These are phyloP conservation scores for Sapajus apella DNA, from an alignment of 2,113 vertebrate genomes.

Conservation along the genomic window DNA sequence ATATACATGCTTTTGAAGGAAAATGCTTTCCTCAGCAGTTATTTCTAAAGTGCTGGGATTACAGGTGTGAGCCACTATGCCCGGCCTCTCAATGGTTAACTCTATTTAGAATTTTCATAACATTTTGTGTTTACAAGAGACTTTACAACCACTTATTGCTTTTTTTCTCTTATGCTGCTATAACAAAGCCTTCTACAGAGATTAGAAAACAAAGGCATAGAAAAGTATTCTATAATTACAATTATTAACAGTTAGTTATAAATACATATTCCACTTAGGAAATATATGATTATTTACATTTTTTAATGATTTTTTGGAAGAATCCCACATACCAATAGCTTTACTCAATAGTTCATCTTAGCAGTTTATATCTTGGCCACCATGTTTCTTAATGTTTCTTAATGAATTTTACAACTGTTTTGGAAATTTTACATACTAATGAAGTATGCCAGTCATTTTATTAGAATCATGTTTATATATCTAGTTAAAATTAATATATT, in stretches of 20 bases:
- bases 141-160: background rate
- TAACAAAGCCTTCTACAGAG: background rate
- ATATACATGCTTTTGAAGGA: background rate
- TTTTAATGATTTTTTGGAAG: background rate
- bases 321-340: background rate
- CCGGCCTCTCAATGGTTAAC: background rate
- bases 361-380: background rate
- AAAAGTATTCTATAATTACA: background rate
- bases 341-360: background rate
- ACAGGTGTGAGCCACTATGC: no score
- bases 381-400: background rate
- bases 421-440: background rate
- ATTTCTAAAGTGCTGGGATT: background rate
- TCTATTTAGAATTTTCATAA: conserved; percentile 12
- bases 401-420: background rate
- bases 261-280: background rate
- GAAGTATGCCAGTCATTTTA: background rate
- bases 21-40: background rate
- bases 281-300: background rate
- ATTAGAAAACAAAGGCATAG: background rate
- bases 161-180: background rate
- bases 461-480: background rate
- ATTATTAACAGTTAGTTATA: background rate
- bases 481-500: background rate
- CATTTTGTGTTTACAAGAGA: background rate